Percentiles rank a stretch among this genome's conserved stretches.
Conservation (phyloP, 2,113 vertebrate genomes). For the Anguilla japonica region DNA sequence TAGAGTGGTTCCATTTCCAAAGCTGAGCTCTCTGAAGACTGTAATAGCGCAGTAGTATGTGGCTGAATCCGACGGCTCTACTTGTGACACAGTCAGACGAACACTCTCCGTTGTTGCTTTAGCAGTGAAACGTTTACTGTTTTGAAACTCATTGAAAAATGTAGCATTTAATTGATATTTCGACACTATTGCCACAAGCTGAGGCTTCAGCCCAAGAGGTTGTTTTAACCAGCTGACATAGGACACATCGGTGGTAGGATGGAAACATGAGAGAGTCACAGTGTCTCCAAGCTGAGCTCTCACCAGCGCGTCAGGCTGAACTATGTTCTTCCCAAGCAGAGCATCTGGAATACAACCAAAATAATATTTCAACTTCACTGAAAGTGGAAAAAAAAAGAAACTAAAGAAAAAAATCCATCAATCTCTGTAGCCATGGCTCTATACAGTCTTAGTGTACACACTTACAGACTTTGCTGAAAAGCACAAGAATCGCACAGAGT, state of each 20-base stretch:
- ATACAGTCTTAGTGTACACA: too few relatives aligned
- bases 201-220: constrained; percentile 1
- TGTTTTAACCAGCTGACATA: constrained; percentile 1
- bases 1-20: too few relatives aligned
- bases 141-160: constrained; percentile 4
- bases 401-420: neutral
- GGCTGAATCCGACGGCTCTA: too few relatives aligned
- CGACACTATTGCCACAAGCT: neutral
- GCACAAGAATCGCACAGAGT: too few relatives aligned
- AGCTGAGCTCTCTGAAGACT: too few relatives aligned
- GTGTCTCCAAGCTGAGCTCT: neutral
- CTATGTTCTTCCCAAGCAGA: neutral
- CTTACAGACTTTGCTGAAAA: too few relatives aligned
- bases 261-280: neutral
- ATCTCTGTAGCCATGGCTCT: neutral
- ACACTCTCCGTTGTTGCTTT: too few relatives aligned
- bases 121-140: neutral
- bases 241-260: neutral
- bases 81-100: too few relatives aligned
- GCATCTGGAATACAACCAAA: neutral
- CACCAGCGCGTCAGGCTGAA: neutral
- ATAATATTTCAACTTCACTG: too few relatives aligned
- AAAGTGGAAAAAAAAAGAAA: neutral
- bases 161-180: neutral
- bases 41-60: too few relatives aligned